Evolutionary conservation across 2,113 vertebrate species (phyloP).

Genomic region (Leptocoma aspasia): DNA sequence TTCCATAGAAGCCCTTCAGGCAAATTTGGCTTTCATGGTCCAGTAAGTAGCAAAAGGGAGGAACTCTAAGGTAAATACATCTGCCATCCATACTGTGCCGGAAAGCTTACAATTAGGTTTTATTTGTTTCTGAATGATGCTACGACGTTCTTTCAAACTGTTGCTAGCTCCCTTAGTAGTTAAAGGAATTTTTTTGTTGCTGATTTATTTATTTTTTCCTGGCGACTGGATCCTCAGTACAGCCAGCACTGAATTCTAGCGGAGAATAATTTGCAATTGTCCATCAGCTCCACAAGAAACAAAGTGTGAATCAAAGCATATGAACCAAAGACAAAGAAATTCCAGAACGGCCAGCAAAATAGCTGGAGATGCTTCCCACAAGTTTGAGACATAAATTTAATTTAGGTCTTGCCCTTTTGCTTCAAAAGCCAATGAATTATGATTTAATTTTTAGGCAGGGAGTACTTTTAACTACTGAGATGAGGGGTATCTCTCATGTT

Average conservation of each 20-base stretch:
- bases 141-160: neutral
- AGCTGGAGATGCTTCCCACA: slow-evolving; percentile 36
- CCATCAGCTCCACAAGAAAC: slow-evolving; percentile 40
- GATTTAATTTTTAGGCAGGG: neutral
- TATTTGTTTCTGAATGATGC: slow-evolving; percentile 4
- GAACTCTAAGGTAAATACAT: slow-evolving; percentile 52
- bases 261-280: slow-evolving; percentile 48
- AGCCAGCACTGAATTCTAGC: slow-evolving; percentile 15
- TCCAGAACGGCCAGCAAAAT: neutral
- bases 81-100: neutral
- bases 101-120: neutral
- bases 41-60: neutral
- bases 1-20: neutral
- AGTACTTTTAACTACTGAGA: neutral
- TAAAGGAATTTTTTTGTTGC: slow-evolving; percentile 10
- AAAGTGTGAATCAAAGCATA: slow-evolving; percentile 53
- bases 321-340: slow-evolving; percentile 53
- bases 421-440: slow-evolving; percentile 3
- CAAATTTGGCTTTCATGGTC: neutral
- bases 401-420: slow-evolving; percentile 24
- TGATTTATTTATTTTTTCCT: slow-evolving; percentile 51
- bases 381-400: slow-evolving; percentile 25
- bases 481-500: neutral
- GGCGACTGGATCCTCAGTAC: neutral
- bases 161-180: slow-evolving; percentile 21